Conservation (phyloP, 2,888 invertebrate species). For the Tribolium freemani region DNA sequence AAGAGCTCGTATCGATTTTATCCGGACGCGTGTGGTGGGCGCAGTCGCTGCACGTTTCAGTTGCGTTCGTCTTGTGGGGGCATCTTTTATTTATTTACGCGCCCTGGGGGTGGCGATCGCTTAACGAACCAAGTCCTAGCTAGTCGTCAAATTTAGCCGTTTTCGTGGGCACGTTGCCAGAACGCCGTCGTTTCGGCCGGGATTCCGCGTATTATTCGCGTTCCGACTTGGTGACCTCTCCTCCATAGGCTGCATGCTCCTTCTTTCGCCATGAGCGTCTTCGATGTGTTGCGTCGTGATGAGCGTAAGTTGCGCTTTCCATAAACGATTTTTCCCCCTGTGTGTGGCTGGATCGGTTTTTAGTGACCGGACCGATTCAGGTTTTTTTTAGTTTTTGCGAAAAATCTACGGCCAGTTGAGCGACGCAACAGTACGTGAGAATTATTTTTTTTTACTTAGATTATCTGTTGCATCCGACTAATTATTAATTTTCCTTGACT, state of each 20-base stretch:
- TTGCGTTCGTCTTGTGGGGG: not conserved
- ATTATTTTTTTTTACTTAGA: not conserved
- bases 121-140: conserved; percentile 5
- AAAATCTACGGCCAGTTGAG: not conserved
- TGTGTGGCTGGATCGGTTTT: conserved; percentile 14
- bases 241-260: conserved; percentile 32
- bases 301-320: conserved; percentile 42
- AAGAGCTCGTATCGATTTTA: conserved; percentile 28
- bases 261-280: conserved; percentile 41
- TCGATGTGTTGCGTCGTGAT: conserved; percentile 41
- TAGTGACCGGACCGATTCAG: conserved; percentile 31
- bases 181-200: conserved; percentile 31
- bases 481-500: not conserved
- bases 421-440: conserved; percentile 29
- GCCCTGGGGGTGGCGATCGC: conserved; percentile 7
- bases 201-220: conserved; percentile 41
- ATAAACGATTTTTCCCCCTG: conserved; percentile 19
- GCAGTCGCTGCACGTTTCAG: conserved; percentile 19
- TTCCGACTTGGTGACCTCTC: conserved; percentile 41
- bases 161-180: conserved; percentile 21
- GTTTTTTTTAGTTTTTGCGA: conserved; percentile 21
- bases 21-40: conserved; percentile 13
- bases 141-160: conserved; percentile 26
- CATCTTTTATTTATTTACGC: conserved; percentile 23
- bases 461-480: conserved; percentile 7